Conservation (phyloP, 2,888 invertebrate species). For the Acanthococcus lagerstroemiae region DNA sequence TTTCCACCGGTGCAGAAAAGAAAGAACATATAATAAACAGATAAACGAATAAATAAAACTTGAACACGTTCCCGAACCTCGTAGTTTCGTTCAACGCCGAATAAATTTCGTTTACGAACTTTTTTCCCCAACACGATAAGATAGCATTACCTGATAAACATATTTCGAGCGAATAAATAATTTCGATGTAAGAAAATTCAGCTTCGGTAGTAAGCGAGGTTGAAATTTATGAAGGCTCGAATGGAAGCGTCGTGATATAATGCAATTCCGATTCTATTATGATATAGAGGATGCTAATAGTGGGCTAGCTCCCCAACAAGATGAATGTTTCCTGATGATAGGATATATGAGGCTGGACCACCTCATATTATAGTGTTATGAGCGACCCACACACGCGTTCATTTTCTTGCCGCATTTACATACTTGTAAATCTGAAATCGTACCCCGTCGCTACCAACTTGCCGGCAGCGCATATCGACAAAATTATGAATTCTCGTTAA, state of each 20-base stretch:
- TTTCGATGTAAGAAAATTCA: not conserved
- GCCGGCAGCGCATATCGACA: conserved; percentile 22
- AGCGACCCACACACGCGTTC: conserved; percentile 25
- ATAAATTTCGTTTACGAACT: not conserved
- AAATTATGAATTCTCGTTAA: conserved; percentile 17
- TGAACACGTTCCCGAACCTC: not conserved
- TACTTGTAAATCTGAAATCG: conserved; percentile 27
- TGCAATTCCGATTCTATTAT: conserved; percentile 29
- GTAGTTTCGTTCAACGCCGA: not conserved
- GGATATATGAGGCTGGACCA: conserved; percentile 29
- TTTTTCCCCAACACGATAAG: not conserved
- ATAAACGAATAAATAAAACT: too few species aligned
- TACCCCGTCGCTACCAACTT: conserved; percentile 27
- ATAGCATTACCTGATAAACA: not conserved
- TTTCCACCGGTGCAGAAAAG: too few species aligned
- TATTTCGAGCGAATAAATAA: not conserved
- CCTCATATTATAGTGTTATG: conserved; percentile 27
- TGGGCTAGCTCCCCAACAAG: conserved; percentile 24
- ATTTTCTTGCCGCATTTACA: conserved; percentile 27
- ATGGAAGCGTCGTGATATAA: conserved; percentile 26
- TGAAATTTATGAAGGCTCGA: conserved; percentile 21
- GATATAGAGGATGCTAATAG: conserved; percentile 30
- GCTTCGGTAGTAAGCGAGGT: not conserved
- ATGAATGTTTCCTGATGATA: conserved; percentile 30
- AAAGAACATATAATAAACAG: too few species aligned